These are phyloP conservation scores for Hydropsyche tenuis DNA, from an alignment of 1,140 invertebrate species.

Conservation along the genomic window DNA sequence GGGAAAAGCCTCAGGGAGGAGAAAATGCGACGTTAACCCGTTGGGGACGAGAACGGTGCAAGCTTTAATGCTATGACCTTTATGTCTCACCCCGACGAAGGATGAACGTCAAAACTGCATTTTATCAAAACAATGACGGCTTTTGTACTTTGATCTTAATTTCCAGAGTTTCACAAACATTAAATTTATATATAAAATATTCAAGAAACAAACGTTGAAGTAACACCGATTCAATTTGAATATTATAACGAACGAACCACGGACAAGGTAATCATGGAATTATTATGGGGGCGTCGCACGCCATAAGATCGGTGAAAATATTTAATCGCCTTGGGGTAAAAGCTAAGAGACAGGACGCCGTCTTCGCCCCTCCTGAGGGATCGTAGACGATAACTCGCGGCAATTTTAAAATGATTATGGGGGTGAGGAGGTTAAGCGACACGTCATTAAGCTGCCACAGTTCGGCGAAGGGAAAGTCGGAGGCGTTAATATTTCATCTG, in stretches of 20 bases:
- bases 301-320: not conserved
- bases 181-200: too few species aligned
- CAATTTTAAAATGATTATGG: slow-evolving; percentile 34
- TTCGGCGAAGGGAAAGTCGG: not conserved
- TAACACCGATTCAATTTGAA: too few species aligned
- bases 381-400: slow-evolving; percentile 3
- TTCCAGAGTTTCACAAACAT: too few species aligned
- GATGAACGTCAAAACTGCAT: too few species aligned
- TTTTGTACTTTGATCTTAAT: too few species aligned
- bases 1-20: slow-evolving; percentile 35
- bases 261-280: not conserved
- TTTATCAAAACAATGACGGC: too few species aligned
- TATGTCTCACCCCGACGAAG: too few species aligned
- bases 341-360: too few species aligned
- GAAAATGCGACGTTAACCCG: slow-evolving; percentile 36
- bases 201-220: too few species aligned
- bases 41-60: slow-evolving; percentile 17
- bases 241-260: too few species aligned
- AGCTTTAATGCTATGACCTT: too few species aligned
- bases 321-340: too few species aligned
- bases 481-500: slow-evolving; percentile 39
- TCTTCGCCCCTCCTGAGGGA: not conserved
- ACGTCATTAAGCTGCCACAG: slow-evolving; percentile 31
- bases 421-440: slow-evolving; percentile 30
- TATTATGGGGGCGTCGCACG: not conserved